Evolutionary conservation across 2,797 vertebrate species (phyloP), one percentile per base, ranked within the genome.

Genomic region (Carcharodon carcharias): DNA sequence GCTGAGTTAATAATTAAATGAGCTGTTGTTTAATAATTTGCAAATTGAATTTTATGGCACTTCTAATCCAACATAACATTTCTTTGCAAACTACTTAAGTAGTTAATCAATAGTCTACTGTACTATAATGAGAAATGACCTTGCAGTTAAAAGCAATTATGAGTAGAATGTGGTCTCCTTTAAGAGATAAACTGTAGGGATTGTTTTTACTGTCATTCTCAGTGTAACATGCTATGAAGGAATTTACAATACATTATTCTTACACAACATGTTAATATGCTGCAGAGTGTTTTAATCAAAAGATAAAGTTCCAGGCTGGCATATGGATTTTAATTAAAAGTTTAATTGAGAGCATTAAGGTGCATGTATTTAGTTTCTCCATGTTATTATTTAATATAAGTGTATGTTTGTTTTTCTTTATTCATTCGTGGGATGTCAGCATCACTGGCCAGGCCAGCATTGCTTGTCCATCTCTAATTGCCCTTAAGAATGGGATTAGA

Each of bases 11-110:
- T 93, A 93, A 67, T 67, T 67, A 93, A 93, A 21, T 93, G 91
- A 65, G 61, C 54, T 58, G 54, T 92, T 92, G 58, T 67, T 93
- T 67, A 93, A 93, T 93, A 67, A 93, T 67, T 93, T 65, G 91
- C 61, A 67, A 93, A 93, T 67, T 93, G 89, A 93, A 93, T 67
- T 93, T 93, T 93, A 67, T 93, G 91, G 61, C 8, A 67, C 61
- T 93, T 67, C 63, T 65, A 45, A 93, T 93, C 40, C 91, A 67
- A 93, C 63, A 45, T 26, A 26, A 21, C n/a, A 67, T 67, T 67
- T 45, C n/a, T 65, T 67, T 63, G 61, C 63, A 67, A 93, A 23
- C 58, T 92, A n/a, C n/a, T 65, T 65, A 40, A 93, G n/a, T 93
- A 23, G 9, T 67, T 93, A 26, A 26, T 93, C 91, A 93, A 40